A percentile compares a stretch with the other conserved stretches of the same genome.
These are phyloP conservation scores for Trigoniulus corallinus DNA, from an alignment of 1,140 invertebrate genomes.

Conservation along the genomic window DNA sequence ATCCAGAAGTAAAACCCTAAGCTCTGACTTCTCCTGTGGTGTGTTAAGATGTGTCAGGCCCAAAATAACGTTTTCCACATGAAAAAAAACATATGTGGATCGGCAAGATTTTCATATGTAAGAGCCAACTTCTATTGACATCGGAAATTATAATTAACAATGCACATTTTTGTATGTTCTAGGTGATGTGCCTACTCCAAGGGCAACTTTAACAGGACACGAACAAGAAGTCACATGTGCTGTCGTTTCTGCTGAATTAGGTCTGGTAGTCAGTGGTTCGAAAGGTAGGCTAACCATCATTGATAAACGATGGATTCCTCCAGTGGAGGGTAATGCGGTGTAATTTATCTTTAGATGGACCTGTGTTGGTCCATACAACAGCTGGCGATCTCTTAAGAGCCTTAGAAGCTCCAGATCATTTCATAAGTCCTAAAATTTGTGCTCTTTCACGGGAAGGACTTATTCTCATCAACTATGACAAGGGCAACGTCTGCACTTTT, in stretches of 20 bases:
- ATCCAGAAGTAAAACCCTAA: no score
- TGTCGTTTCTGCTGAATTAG: constrained; percentile 91
- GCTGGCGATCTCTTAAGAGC: constrained; percentile 91
- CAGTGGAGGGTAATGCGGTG: no score
- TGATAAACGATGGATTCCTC: no score
- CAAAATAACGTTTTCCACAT: no score
- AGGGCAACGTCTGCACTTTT: constrained; percentile 77
- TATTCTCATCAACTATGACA: constrained; percentile 82
- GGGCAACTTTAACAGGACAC: constrained; percentile 92
- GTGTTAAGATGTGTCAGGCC: no score
- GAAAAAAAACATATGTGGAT: no score
- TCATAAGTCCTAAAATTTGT: constrained; percentile 73
- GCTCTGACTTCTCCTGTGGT: no score
- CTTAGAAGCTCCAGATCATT: constrained; percentile 58
- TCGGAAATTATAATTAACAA: no score
- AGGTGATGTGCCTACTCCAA: constrained; percentile 71
- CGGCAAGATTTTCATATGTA: no score
- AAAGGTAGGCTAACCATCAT: constrained; percentile 56
- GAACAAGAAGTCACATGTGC: constrained; percentile 87
- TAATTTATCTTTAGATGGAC: constrained; percentile 67
- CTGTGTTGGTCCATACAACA: constrained; percentile 92
- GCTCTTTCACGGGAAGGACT: constrained; percentile 91
- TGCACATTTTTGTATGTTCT: neutral
- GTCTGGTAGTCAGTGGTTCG: constrained; percentile 89
- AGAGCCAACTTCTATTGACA: no score